phyloP scores from a whole-genome alignment of 2,797 vertebrate species.

The Bovichtus diacanthus region DNA sequence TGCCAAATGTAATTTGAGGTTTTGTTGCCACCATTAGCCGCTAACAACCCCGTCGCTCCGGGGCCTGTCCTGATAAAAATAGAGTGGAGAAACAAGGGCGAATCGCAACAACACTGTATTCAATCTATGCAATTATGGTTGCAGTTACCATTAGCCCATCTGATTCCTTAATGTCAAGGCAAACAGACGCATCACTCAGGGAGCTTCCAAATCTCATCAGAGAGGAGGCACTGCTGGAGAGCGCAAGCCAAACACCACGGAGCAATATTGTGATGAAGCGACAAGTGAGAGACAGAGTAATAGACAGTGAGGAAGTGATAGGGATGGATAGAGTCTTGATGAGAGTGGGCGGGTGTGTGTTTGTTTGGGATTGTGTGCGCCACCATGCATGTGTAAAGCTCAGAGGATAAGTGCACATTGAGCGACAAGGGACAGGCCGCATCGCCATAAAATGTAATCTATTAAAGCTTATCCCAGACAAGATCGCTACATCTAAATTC shows the following conservation, averaged over 20 bases:
- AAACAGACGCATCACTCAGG: slow-evolving; percentile 57
- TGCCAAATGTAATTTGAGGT: slow-evolving; percentile 74
- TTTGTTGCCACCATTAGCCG: slow-evolving; percentile 74
- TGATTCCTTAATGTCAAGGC: slow-evolving; percentile 58
- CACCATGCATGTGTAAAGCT: slow-evolving; percentile 43
- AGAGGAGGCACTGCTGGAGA: slow-evolving; percentile 53
- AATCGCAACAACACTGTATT: slow-evolving; percentile 48
- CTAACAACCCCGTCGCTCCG: slow-evolving; percentile 58
- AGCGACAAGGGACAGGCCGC: slow-evolving; percentile 66
- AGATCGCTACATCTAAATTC: slow-evolving; percentile 80
- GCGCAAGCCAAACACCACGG: slow-evolving; percentile 19
- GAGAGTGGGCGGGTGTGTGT: slow-evolving; percentile 48
- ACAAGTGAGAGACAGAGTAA: slow-evolving; percentile 50
- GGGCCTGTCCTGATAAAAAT: slow-evolving; percentile 69
- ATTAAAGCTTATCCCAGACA: slow-evolving; percentile 79
- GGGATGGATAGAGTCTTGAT: slow-evolving; percentile 53
- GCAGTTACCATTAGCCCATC: slow-evolving; percentile 58
- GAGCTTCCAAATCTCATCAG: slow-evolving; percentile 61
- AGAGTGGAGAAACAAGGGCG: slow-evolving; percentile 53
- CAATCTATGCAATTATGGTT: slow-evolving; percentile 57
- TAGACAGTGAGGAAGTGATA: slow-evolving; percentile 42
- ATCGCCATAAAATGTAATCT: slow-evolving; percentile 81
- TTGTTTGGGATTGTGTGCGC: slow-evolving; percentile 49
- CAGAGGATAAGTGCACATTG: slow-evolving; percentile 67
- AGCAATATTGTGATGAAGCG: slow-evolving; percentile 52